Conservation (phyloP, 2,797 vertebrate species). For the Hippopotamyrus pictus region DNA sequence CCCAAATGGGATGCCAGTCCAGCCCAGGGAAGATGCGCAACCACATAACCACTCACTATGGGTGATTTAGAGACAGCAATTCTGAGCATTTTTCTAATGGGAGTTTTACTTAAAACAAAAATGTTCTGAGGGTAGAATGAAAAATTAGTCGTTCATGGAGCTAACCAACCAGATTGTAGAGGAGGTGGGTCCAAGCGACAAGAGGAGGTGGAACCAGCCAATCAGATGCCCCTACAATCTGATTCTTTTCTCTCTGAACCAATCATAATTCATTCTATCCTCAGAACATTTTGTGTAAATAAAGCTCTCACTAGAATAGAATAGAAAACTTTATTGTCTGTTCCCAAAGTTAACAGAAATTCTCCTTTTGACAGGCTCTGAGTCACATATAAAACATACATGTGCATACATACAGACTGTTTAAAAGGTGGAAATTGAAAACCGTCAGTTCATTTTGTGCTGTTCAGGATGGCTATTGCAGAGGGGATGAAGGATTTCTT, state of each 20-base stretch:
- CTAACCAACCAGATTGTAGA: not conserved
- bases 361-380: too few species aligned
- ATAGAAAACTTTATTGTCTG: too few species aligned
- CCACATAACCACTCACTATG: not conserved
- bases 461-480: too few species aligned
- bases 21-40: not conserved
- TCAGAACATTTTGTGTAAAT: not conserved
- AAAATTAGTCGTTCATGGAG: not conserved
- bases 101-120: not conserved
- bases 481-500: too few species aligned
- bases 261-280: not conserved
- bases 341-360: too few species aligned
- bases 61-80: not conserved
- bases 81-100: not conserved
- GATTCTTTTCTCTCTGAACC: not conserved
- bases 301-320: not conserved
- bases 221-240: not conserved
- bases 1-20: not conserved
- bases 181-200: not conserved
- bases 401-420: too few species aligned
- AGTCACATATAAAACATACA: too few species aligned
- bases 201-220: not conserved
- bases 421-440: too few species aligned
- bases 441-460: too few species aligned
- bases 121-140: not conserved